A percentile compares a stretch with the other conserved stretches of the same genome.
These are phyloP conservation scores for Priocnemis perturbator DNA, from an alignment of 2,888 invertebrate species.

Conservation along the genomic window DNA sequence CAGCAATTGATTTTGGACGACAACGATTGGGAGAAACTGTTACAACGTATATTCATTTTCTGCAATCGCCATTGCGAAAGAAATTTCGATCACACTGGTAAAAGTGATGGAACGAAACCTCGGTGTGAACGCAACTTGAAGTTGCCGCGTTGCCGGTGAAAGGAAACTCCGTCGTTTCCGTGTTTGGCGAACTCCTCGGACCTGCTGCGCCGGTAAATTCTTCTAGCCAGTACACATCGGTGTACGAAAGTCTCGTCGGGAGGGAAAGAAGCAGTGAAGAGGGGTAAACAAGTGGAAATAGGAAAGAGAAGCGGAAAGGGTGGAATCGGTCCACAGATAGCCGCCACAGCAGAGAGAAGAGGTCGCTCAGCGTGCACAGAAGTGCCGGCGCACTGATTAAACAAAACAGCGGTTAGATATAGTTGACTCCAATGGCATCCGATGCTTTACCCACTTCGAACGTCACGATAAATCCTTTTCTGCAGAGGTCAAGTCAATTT, in stretches of 20 bases:
- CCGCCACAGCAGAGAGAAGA: no score
- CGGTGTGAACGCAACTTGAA: background rate
- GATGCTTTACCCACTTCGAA: background rate
- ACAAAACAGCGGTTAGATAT: constrained; percentile 49
- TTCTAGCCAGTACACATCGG: constrained; percentile 40
- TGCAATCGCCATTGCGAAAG: no score
- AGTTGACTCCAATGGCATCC: constrained; percentile 35
- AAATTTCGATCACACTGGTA: no score
- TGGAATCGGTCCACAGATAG: no score
- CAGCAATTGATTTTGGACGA: no score
- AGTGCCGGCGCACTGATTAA: constrained; percentile 48
- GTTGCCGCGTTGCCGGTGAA: constrained; percentile 11
- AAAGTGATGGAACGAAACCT: no score
- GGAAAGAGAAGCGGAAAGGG: constrained; percentile 38
- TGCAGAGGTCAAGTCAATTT: constrained; percentile 18
- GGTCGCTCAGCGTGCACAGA: background rate
- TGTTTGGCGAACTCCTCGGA: constrained; percentile 52
- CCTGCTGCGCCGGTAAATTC: constrained; percentile 32
- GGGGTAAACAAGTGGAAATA: constrained; percentile 43
- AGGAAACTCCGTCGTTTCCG: constrained; percentile 44
- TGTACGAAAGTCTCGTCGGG: constrained; percentile 23
- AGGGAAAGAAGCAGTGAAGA: constrained; percentile 9
- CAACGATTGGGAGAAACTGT: no score
- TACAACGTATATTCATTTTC: no score
- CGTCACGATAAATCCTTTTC: background rate